Base-by-base conservation (phyloP, 2,888 invertebrate genomes). In the Arrhopalites spinosus region DNA sequence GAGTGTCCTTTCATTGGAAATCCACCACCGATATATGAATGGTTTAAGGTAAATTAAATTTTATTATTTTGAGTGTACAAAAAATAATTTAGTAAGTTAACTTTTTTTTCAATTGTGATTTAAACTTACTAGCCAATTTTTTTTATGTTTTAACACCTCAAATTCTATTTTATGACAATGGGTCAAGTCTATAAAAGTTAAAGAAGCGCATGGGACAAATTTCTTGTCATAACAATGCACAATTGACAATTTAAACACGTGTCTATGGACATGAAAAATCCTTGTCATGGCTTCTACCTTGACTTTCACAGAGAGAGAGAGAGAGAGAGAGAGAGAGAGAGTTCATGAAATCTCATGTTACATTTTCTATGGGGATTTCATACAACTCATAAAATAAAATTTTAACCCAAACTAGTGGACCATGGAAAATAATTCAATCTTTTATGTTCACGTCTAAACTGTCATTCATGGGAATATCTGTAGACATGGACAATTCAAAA, bases 31-130 rank as follows among this genome's bases (percentile, higher is more conserved):
- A 50, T 77, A 20, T 81, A 78, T 67, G 81, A 81, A 30, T 82
- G 82, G 82, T 81, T 68, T 59, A 81, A 81, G 78, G 82, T 82
- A 76, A 74, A 70, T 56, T 20, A 20, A 67, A 25, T 45, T 47
- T 45, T 68, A 45, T 50, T 23, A 20, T 69, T 69, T 23, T 5
- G 7, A 61, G 29, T 66, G 30, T 8, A 25, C 45, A 8, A 43
- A 43, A 1, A 11, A 2, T 29, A 64, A 29, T 13, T 30, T 29
- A 25, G 7, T 45, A 45, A 45, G 7, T 45, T n/a, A n/a, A n/a
- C n/a, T n/a, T n/a, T n/a, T n/a, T n/a, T n/a, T n/a, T n/a, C n/a
- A n/a, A n/a, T n/a, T n/a, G n/a, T n/a, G n/a, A n/a, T n/a, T n/a
- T n/a, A n/a, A n/a, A n/a, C n/a, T n/a, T n/a, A n/a, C n/a, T n/a